Base-by-base conservation (phyloP, 2,888 invertebrate species). In the Melipona beecheii region DNA sequence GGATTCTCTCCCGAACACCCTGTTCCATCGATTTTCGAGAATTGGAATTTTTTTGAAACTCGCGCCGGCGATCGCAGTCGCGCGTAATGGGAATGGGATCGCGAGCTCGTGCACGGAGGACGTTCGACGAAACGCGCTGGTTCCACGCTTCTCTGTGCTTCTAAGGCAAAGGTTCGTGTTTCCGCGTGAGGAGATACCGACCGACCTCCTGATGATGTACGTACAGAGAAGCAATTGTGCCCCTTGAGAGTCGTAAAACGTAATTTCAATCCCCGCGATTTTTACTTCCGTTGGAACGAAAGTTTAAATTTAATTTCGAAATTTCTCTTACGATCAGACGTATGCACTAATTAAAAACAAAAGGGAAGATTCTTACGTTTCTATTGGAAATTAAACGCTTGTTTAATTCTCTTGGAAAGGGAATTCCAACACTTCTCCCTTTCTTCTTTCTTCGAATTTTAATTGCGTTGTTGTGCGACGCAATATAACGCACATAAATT, bases 121-220 rank as follows among this genome's bases (percentile, higher is more conserved):
- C 65, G 36, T 36, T n/a, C 13, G 6, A 11, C 0, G 24, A 66
- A 43, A 15, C 43, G 65, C 66, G 11, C 17, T 24, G 6, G n/a
- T 65, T 49, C n/a, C 24, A 66, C 19, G 43, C 17, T 66, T 66
- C 66, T 66, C 24, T 66, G 66, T 66, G 43, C 43, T 66, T 66
- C n/a, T 49, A 19, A 65, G 43, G n/a, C 43, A 17, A 43, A n/a
- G 36, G 65, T 65, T 36, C n/a, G 43, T n/a, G 65, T 65, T 65
- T 65, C 43, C 43, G 17, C 65, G 43, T 6, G 65, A 43, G 9
- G 36, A 36, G 36, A n/a, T n/a, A n/a, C 9, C 43, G 43, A 65
- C 24, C 17, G 43, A 21, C 17, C 5, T 15, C 43, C 21, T 31
- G 19, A 31, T 31, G 21, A 21, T 31, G 4, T 31, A 9, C 21